Evolutionary conservation across 2,113 vertebrate species (phyloP).

Genomic region (Xiphorhynchus elegans): DNA sequence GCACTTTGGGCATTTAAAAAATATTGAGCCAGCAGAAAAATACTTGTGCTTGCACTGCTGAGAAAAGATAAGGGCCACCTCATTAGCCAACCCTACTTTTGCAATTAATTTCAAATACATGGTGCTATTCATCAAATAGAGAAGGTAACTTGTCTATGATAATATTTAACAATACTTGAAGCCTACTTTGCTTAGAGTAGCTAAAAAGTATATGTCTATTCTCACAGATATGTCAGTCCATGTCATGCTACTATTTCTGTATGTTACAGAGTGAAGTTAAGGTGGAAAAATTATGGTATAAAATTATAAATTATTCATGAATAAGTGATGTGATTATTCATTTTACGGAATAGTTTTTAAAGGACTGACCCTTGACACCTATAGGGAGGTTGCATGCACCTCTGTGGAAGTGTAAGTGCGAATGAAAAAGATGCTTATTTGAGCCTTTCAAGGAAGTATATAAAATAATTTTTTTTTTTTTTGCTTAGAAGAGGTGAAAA

Average conservation of each 20-base stretch:
- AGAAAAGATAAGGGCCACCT: slow-evolving; percentile 78
- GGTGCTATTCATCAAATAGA: slow-evolving; percentile 77
- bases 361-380: slow-evolving; percentile 20
- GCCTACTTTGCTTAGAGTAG: slow-evolving; percentile 47
- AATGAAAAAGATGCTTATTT: neutral
- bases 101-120: slow-evolving; percentile 81
- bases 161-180: slow-evolving; percentile 74
- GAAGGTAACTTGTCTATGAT: slow-evolving; percentile 76
- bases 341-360: slow-evolving; percentile 24
- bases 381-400: neutral
- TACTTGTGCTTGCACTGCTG: slow-evolving; percentile 72
- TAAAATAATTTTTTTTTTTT: slow-evolving; percentile 40
- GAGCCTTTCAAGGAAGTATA: neutral
- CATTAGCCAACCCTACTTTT: slow-evolving; percentile 78
- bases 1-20: slow-evolving; percentile 72
- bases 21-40: slow-evolving; percentile 77
- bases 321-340: neutral
- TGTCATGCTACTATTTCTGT: neutral
- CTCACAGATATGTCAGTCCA: slow-evolving; percentile 1
- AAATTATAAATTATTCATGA: slow-evolving; percentile 18
- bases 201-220: slow-evolving; percentile 45
- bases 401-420: slow-evolving; percentile 4
- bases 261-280: neutral
- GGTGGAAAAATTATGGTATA: neutral
- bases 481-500: neutral